These are phyloP conservation scores for Harpegnathos saltator DNA, from an alignment of 1,140 invertebrate species.

Conservation along the genomic window DNA sequence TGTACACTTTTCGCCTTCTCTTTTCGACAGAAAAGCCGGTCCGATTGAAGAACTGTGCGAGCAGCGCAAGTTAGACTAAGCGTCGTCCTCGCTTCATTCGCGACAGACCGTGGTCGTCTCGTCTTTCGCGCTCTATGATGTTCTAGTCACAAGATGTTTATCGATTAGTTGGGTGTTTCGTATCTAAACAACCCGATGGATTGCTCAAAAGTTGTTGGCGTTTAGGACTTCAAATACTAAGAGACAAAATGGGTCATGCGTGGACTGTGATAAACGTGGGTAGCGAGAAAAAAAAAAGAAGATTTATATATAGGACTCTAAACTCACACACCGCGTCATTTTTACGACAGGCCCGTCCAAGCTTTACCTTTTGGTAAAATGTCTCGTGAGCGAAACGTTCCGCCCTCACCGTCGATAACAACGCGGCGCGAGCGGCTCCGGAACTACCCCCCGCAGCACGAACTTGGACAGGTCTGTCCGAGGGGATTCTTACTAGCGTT, in stretches of 20 bases:
- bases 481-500: slow-evolving; percentile 63
- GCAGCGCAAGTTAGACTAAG: slow-evolving; percentile 81
- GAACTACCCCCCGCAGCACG: too few relatives aligned
- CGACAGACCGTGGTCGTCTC: slow-evolving; percentile 66
- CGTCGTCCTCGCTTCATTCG: slow-evolving; percentile 64
- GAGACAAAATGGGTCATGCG: slow-evolving; percentile 84
- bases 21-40: slow-evolving; percentile 77
- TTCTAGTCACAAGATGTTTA: slow-evolving; percentile 84
- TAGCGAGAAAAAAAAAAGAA: slow-evolving; percentile 72
- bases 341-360: slow-evolving; percentile 1
- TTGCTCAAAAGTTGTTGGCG: slow-evolving; percentile 84
- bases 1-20: slow-evolving; percentile 37
- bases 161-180: slow-evolving; percentile 77
- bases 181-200: slow-evolving; percentile 77
- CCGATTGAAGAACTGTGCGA: slow-evolving; percentile 80
- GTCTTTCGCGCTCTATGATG: slow-evolving; percentile 77
- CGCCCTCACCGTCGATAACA: too few relatives aligned
- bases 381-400: too few relatives aligned
- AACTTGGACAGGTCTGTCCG: too few relatives aligned
- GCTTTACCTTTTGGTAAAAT: too few relatives aligned
- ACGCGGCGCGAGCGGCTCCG: too few relatives aligned
- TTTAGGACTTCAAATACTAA: slow-evolving; percentile 83
- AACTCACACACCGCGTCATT: slow-evolving; percentile 64
- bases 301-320: slow-evolving; percentile 74
- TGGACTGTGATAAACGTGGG: slow-evolving; percentile 85